Evolutionary conservation across 2,888 invertebrate species (phyloP).

Genomic region (Eutolmus rufibarbis): DNA sequence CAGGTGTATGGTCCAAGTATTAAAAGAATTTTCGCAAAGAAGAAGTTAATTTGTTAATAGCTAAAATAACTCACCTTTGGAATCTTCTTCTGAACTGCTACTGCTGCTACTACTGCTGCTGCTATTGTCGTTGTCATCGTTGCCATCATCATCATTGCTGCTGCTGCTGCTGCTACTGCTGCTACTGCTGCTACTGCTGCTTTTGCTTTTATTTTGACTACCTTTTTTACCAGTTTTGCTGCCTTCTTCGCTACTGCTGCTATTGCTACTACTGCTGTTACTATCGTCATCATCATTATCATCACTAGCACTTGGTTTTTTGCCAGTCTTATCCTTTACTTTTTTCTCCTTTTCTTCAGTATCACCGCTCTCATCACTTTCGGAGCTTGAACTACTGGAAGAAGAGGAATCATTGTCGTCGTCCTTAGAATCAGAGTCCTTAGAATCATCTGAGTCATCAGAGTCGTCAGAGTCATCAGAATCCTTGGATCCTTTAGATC

Average conservation of each 20-base stretch:
- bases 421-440: conserved; percentile 18
- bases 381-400: neutral
- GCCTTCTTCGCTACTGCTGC: neutral
- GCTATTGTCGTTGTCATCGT: neutral
- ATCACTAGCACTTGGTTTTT: too few species aligned
- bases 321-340: neutral
- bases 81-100: neutral
- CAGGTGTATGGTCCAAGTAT: too few species aligned
- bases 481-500: neutral
- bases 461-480: neutral
- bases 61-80: neutral
- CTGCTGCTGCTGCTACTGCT: neutral
- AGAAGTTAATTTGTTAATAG: too few species aligned
- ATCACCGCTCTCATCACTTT: conserved; percentile 45
- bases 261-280: neutral
- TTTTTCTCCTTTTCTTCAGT: neutral
- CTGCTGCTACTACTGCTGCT: neutral
- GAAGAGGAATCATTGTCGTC: conserved; percentile 42
- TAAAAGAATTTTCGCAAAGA: too few species aligned
- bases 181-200: neutral
- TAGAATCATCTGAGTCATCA: neutral
- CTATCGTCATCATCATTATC: neutral
- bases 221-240: neutral
- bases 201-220: neutral
- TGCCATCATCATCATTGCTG: neutral